Conservation (phyloP, 2,113 vertebrate species). For the Clarias macrocephalus region DNA sequence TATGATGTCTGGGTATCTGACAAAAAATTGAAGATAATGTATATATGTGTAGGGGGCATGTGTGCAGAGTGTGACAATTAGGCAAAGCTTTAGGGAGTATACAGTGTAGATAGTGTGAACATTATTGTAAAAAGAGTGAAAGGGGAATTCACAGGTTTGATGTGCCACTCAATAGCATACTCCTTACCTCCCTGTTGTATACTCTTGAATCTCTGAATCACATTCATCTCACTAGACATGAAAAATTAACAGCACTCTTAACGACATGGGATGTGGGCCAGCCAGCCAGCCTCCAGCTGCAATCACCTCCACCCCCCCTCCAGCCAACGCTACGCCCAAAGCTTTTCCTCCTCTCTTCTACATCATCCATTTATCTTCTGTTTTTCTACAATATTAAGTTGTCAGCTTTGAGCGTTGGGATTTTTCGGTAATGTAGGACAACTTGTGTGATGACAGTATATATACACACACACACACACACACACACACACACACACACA, state of each 20-base stretch:
- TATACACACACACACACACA: too few relatives aligned
- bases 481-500: too few relatives aligned
- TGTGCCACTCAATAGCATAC: neutral
- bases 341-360: too few relatives aligned
- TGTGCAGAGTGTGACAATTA: neutral
- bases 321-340: too few relatives aligned
- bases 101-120: neutral
- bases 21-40: neutral
- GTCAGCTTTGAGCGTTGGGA: neutral
- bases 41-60: neutral
- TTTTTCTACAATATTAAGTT: neutral
- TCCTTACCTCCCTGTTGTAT: conserved; percentile 5
- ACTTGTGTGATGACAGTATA: neutral
- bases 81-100: neutral
- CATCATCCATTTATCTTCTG: neutral
- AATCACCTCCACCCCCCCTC: neutral
- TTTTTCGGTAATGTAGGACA: neutral
- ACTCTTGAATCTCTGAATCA: neutral
- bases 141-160: conserved; percentile 12
- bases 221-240: conserved; percentile 30
- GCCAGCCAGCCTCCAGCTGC: neutral
- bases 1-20: neutral
- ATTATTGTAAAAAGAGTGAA: conserved; percentile 4
- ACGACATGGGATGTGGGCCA: conserved; percentile 24
- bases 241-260: conserved; percentile 37